phyloP scores from a whole-genome alignment of 2,888 invertebrate species.

The Meghimatium bilineatum region DNA sequence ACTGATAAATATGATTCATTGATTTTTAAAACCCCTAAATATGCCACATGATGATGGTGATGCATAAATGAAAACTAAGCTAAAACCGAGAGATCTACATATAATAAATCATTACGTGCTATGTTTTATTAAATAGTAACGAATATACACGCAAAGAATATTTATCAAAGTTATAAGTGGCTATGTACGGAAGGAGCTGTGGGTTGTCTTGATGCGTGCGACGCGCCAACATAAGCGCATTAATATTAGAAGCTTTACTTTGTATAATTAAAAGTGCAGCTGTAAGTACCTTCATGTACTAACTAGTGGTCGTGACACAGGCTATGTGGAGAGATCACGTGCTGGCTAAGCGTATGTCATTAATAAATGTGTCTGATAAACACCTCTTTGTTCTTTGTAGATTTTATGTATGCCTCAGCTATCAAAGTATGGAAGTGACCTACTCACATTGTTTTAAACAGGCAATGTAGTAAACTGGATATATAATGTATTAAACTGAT shows the following conservation, averaged over 20 bases:
- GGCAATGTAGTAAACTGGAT: no score
- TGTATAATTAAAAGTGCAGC: not conserved
- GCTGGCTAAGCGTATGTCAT: not conserved
- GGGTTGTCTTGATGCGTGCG: not conserved
- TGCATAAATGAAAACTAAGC: no score
- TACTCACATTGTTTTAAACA: no score
- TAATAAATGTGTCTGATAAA: not conserved
- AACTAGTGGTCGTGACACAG: not conserved
- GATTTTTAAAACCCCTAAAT: no score
- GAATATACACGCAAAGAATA: not conserved
- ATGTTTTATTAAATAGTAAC: not conserved
- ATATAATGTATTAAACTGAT: no score
- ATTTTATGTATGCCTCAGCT: no score
- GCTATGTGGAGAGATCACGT: not conserved
- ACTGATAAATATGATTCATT: no score
- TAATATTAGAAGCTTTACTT: conserved; percentile 4
- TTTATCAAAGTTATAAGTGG: not conserved
- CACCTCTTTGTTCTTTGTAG: no score
- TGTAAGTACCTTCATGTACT: not conserved
- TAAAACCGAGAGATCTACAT: no score
- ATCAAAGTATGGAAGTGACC: no score
- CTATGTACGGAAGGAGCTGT: not conserved
- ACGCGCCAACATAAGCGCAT: not conserved
- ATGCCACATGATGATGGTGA: no score
- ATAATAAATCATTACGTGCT: not conserved